Percentiles rank a stretch among this genome's conserved stretches.
Evolutionary conservation across 2,113 vertebrate species (phyloP).

Genomic region (Phyllopteryx taeniolatus): DNA sequence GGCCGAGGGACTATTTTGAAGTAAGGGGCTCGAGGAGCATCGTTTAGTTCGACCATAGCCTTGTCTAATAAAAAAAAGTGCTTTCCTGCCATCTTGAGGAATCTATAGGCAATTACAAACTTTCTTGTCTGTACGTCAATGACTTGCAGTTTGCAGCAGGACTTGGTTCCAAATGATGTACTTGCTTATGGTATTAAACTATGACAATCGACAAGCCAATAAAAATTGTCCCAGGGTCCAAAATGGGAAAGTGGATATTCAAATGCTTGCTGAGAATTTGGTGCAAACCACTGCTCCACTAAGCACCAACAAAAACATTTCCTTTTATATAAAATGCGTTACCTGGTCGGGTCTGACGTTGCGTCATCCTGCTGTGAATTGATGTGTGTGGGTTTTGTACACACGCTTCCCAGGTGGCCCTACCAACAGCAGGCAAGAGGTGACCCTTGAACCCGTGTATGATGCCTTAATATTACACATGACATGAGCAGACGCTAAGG

Average conservation of each 20-base stretch:
- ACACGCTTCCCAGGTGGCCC: constrained; percentile 49
- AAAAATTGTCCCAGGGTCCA: no score
- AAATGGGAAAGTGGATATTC: neutral
- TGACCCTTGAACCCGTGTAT: constrained; percentile 63
- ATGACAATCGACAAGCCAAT: no score
- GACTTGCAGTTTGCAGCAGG: neutral
- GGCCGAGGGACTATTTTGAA: neutral
- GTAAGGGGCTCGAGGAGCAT: neutral
- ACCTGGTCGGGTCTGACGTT: neutral
- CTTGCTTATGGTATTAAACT: no score
- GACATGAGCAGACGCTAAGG: constrained; percentile 28
- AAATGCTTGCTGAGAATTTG: no score
- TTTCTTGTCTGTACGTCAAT: neutral
- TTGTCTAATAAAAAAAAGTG: neutral
- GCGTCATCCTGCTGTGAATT: neutral
- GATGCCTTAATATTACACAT: constrained; percentile 59
- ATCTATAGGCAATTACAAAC: neutral
- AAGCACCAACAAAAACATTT: neutral
- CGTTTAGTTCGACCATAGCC: neutral
- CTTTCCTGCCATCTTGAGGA: neutral
- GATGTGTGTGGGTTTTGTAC: neutral
- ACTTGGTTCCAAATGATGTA: neutral
- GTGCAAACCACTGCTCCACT: no score
- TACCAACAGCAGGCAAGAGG: constrained; percentile 49
- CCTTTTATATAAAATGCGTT: neutral